These are phyloP conservation scores for Podotricha telesiphe DNA, from an alignment of 2,888 invertebrate genomes.

Conservation along the genomic window DNA sequence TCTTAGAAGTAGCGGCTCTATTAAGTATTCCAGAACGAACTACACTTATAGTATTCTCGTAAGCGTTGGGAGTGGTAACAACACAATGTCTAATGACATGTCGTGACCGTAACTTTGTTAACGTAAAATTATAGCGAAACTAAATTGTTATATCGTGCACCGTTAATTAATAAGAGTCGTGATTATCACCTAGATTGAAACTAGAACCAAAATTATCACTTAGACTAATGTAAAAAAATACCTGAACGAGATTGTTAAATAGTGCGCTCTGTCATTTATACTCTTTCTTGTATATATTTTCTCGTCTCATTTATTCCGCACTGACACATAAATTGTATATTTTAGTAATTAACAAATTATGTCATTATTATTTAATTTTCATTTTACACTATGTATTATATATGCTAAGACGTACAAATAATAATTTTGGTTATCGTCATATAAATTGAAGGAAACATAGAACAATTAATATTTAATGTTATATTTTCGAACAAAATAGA, in stretches of 20 bases:
- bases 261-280: too few relatives aligned
- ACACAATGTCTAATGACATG: conserved; percentile 42
- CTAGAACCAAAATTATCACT: neutral
- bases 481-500: too few relatives aligned
- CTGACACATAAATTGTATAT: neutral
- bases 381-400: too few relatives aligned
- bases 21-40: conserved; percentile 44
- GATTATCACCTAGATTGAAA: conserved; percentile 29
- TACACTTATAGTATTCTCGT: conserved; percentile 43
- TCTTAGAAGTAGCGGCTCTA: conserved; percentile 45
- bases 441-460: too few relatives aligned
- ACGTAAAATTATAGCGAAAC: conserved; percentile 43
- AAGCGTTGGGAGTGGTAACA: conserved; percentile 42
- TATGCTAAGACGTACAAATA: too few relatives aligned
- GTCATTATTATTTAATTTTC: too few relatives aligned
- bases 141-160: conserved; percentile 44
- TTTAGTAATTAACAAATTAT: too few relatives aligned
- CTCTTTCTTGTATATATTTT: neutral
- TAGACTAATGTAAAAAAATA: neutral
- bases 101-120: conserved; percentile 42
- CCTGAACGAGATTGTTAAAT: too few relatives aligned
- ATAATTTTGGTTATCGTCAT: too few relatives aligned
- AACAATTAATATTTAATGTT: too few relatives aligned
- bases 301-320: neutral
- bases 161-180: conserved; percentile 43